Base-by-base conservation (phyloP, 2,113 vertebrate species). In the Trematomus loennbergii region DNA sequence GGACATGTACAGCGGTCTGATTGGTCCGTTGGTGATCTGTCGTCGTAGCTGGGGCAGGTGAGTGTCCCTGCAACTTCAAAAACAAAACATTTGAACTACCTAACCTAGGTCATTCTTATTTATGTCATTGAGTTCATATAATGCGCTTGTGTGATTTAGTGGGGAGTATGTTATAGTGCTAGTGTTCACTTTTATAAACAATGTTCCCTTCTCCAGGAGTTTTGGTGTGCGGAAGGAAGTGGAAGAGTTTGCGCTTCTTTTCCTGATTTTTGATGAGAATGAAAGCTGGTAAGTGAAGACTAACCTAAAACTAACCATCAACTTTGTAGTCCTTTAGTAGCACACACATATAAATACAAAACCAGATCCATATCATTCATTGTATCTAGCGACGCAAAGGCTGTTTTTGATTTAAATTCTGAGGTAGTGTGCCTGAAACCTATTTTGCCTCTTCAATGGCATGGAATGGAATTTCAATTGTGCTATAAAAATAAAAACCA, bases 211-310 rank as follows among this genome's bases (percentile, higher is more conserved):
- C 36, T 88, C 5, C 64, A 93, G 91, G 69, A 59, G 9, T 49
- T n/a, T 96, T 0, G 93, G 92, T 12, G 12, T 92, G 18, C 94
- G 92, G 89, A 94, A 94, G 88, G 91, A 94, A 79, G 78, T 92
- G 0, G 92, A 96, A 74, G 95, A 97, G 57, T 98, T 99, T 93
- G 95, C 94, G 36, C 92, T 98, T 72, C 95, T 99, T 79, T 99
- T 99, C 85, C 70, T 99, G 91, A 89, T 99, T 82, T 97, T 98
- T 90, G 97, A 99, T 93, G 98, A 99, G 94, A 99, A 99, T 78
- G 91, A 98, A 85, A 94, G 93, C 57, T 94, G 93, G 93, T 92
- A 59, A 79, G 90, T 87, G 57, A 12, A 54, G 22, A 68, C 12
- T 57, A 2, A 65, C 16, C 12, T 33, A n/a, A 49, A 33, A 12